Conservation (phyloP, 2,113 vertebrate genomes). For the Ailurus styani region DNA sequence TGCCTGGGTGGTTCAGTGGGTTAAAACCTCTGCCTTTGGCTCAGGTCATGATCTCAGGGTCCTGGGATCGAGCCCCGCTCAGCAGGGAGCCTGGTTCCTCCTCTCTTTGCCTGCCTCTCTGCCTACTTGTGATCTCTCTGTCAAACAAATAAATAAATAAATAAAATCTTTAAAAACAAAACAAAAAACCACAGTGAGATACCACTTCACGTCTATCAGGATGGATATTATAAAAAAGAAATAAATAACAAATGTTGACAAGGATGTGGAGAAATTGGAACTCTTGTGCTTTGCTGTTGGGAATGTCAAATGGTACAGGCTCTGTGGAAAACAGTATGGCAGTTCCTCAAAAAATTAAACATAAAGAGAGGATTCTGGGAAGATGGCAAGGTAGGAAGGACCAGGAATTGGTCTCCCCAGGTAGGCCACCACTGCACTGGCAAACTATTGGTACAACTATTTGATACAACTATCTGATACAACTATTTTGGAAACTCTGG, state of each 20-base stretch:
- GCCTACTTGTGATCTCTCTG: no score
- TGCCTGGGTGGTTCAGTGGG: no score
- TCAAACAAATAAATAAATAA: no score
- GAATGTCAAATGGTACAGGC: neutral
- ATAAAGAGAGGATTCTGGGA: neutral
- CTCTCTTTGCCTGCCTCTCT: no score
- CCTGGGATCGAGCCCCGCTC: no score
- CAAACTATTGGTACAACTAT: neutral
- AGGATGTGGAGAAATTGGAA: neutral
- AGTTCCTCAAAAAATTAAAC: neutral
- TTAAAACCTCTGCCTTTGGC: no score
- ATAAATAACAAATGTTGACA: neutral
- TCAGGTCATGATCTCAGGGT: no score
- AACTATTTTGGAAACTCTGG: neutral
- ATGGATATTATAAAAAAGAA: neutral
- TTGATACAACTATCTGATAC: neutral
- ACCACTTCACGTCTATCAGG: neutral
- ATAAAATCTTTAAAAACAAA: no score
- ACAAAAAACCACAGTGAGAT: neutral
- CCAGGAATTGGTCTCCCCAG: neutral
- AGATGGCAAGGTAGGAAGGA: neutral
- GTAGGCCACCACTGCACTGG: neutral
- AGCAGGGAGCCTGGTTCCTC: no score
- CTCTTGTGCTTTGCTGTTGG: neutral
- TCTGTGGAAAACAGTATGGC: neutral